Percentiles rank a stretch among this genome's conserved stretches.
Conservation (phyloP, 2,888 invertebrate species). For the Deroplatys truncata region DNA sequence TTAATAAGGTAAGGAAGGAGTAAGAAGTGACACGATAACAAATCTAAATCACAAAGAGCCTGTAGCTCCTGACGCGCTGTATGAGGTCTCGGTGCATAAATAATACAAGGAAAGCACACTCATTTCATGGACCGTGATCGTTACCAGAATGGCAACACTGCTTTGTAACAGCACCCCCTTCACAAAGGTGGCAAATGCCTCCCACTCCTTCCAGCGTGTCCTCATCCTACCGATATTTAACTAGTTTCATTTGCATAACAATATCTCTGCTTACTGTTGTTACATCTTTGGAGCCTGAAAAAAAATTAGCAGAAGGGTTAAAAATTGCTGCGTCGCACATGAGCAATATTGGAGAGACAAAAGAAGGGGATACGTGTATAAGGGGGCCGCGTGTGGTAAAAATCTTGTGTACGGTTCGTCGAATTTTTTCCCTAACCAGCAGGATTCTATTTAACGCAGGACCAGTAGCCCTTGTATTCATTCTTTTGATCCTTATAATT, state of each 20-base stretch:
- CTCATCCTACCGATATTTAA: not conserved
- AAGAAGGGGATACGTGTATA: not conserved
- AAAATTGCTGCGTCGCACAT: not conserved
- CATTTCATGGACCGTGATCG: not conserved
- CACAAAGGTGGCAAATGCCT: conserved; percentile 1
- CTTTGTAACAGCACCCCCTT: not conserved
- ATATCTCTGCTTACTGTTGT: conserved; percentile 2
- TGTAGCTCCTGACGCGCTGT: no score
- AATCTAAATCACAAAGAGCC: no score
- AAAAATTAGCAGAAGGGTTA: not conserved
- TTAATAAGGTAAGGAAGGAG: no score
- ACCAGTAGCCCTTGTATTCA: not conserved
- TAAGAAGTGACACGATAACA: no score
- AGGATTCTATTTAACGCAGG: not conserved
- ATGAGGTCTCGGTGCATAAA: not conserved
- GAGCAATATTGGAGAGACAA: conserved; percentile 8
- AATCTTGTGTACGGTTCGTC: conserved; percentile 6
- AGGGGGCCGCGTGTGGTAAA: not conserved
- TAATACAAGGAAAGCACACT: not conserved
- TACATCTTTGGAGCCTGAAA: not conserved
- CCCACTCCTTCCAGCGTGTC: not conserved
- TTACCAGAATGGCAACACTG: not conserved
- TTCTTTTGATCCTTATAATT: conserved; percentile 4
- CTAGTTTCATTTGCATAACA: conserved; percentile 21
- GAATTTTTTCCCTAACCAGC: not conserved